These are phyloP conservation scores for Morpho achilles DNA, from an alignment of 2,888 invertebrate genomes.

Conservation along the genomic window DNA sequence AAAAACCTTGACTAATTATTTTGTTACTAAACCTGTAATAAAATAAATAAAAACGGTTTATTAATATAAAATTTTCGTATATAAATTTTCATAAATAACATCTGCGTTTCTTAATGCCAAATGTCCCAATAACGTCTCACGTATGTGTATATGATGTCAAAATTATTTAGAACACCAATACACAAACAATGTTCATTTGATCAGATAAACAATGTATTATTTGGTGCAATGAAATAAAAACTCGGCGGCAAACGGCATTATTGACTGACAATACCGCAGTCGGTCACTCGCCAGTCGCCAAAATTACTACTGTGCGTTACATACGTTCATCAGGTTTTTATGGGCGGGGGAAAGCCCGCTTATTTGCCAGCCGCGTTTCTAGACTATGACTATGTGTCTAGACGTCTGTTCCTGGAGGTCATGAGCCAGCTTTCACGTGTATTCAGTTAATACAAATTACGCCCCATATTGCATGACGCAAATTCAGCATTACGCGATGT, in stretches of 20 bases:
- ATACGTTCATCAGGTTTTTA: conserved; percentile 42
- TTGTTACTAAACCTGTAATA: no score
- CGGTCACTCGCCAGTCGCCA: conserved; percentile 14
- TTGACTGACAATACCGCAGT: conserved; percentile 3
- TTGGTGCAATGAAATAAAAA: neutral
- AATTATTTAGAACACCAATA: no score
- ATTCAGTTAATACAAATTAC: conserved; percentile 43
- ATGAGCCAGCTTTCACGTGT: conserved; percentile 65
- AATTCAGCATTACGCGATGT: conserved; percentile 6
- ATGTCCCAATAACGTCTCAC: no score
- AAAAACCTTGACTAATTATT: no score
- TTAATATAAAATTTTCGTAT: no score
- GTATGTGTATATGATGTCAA: no score
- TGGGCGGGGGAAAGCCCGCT: conserved; percentile 56
- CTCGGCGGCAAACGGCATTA: conserved; percentile 1
- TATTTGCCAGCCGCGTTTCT: conserved; percentile 59
- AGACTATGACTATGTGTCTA: conserved; percentile 72
- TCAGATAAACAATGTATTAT: no score
- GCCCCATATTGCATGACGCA: conserved; percentile 17
- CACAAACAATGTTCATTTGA: no score
- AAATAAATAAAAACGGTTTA: no score
- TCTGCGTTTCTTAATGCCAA: no score
- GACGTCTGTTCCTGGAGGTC: conserved; percentile 71
- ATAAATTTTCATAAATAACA: no score
- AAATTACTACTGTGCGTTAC: conserved; percentile 37